A percentile compares a stretch with the other conserved stretches of the same genome.
phyloP scores from a whole-genome alignment of 1,140 invertebrate genomes.

The Coboldia fuscipes region DNA sequence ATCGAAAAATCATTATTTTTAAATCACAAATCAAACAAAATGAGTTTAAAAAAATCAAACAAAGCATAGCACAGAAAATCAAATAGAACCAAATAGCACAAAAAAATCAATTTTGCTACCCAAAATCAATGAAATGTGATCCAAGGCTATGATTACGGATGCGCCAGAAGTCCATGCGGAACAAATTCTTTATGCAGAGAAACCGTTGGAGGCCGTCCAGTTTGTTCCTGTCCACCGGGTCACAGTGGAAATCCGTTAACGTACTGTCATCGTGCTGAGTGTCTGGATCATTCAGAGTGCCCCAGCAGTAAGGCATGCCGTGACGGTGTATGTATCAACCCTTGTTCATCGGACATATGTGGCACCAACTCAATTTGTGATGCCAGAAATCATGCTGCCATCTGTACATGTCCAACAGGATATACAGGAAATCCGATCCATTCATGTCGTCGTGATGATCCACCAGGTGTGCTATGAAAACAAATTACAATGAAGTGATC shows the following conservation, averaged over 20 bases:
- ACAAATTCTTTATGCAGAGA: conserved; percentile 36
- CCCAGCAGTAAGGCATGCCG: conserved; percentile 48
- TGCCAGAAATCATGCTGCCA: conserved; percentile 54
- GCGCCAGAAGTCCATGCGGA: conserved; percentile 26
- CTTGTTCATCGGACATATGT: conserved; percentile 56
- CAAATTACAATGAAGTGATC: not conserved
- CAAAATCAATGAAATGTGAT: no score
- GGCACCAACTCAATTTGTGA: conserved; percentile 45
- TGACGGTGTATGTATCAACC: conserved; percentile 52
- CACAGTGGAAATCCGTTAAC: conserved; percentile 46
- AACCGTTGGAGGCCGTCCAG: conserved; percentile 31
- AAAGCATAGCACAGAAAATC: not conserved
- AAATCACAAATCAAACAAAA: not conserved
- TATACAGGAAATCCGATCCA: conserved; percentile 63
- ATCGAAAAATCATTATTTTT: no score
- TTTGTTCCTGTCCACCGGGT: conserved; percentile 47
- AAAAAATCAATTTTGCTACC: not conserved
- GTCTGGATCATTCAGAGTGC: conserved; percentile 32
- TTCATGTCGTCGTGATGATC: conserved; percentile 33
- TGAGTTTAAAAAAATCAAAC: not conserved
- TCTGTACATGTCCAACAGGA: conserved; percentile 62
- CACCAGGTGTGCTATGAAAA: conserved; percentile 23
- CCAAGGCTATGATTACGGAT: conserved; percentile 13
- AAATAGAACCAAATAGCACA: not conserved
- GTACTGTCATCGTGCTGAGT: conserved; percentile 39